Percentiles rank a stretch among this genome's conserved stretches.
phyloP scores from a whole-genome alignment of 2,797 vertebrate species.

The Ctenochaetus hawaiiensis region DNA sequence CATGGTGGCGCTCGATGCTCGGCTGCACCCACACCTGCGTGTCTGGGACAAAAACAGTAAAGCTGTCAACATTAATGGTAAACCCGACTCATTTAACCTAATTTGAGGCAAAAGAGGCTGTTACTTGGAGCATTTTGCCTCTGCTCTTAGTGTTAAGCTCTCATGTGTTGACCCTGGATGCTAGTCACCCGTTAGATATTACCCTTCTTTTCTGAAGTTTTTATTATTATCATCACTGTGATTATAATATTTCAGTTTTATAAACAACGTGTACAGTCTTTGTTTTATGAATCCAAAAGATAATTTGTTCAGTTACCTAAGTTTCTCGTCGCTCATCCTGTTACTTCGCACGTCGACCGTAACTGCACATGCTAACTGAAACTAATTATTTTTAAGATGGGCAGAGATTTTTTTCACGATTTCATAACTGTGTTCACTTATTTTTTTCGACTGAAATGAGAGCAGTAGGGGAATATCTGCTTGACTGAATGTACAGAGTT shows the following conservation, averaged over 20 bases:
- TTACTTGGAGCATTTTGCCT: not conserved
- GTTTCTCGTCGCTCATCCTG: not conserved
- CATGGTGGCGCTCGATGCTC: slow-evolving; percentile 54
- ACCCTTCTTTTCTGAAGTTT: not conserved
- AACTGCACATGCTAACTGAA: no score
- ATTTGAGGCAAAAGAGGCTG: not conserved
- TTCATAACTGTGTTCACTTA: no score
- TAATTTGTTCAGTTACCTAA: not conserved
- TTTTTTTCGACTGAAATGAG: no score
- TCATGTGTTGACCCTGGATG: no score
- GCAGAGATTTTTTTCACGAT: no score
- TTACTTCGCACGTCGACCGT: not conserved
- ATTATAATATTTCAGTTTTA: no score
- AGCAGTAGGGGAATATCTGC: no score
- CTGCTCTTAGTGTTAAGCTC: not conserved
- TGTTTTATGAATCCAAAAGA: not conserved
- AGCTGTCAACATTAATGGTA: not conserved
- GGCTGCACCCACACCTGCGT: no score
- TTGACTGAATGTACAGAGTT: no score
- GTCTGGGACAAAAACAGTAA: not conserved
- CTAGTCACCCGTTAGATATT: not conserved
- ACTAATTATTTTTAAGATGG: no score
- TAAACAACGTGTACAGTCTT: no score
- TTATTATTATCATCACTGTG: no score
- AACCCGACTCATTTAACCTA: not conserved